Conservation (phyloP, 2,113 vertebrate genomes). For the Dasyurus viverrinus region DNA sequence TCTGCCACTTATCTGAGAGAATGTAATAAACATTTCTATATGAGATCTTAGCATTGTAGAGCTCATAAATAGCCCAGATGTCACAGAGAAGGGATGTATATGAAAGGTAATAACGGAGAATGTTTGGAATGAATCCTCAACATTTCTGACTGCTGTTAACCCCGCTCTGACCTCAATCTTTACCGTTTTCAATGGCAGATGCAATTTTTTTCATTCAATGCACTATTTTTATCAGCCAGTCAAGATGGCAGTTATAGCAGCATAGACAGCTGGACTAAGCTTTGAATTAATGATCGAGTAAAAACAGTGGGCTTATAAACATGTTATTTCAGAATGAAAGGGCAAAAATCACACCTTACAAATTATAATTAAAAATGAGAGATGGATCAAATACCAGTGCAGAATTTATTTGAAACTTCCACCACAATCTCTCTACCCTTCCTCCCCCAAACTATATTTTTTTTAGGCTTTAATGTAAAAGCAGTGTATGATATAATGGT, state of each 20-base stretch:
- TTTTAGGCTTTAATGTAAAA: not conserved
- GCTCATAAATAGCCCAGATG: slow-evolving; percentile 62
- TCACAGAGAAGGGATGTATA: slow-evolving; percentile 63
- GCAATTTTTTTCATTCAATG: slow-evolving; percentile 33
- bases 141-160: slow-evolving; percentile 67
- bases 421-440: not conserved
- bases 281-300: slow-evolving; percentile 73
- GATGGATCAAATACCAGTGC: not conserved
- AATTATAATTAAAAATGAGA: slow-evolving; percentile 68
- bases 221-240: slow-evolving; percentile 67
- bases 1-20: slow-evolving; percentile 13
- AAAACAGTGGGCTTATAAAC: slow-evolving; percentile 36
- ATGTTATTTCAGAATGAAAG: slow-evolving; percentile 68
- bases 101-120: slow-evolving; percentile 62
- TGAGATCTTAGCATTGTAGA: slow-evolving; percentile 25
- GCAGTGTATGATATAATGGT: not conserved
- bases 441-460: not conserved
- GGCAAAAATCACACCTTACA: slow-evolving; percentile 59
- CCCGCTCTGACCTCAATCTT: slow-evolving; percentile 55
- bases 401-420: slow-evolving; percentile 13
- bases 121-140: slow-evolving; percentile 60
- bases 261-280: slow-evolving; percentile 41
- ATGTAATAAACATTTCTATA: slow-evolving; percentile 15
- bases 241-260: slow-evolving; percentile 68
- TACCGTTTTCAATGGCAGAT: slow-evolving; percentile 67